These are phyloP conservation scores for Gambelia wislizenii DNA, from an alignment of 2,797 vertebrate species.

Conservation along the genomic window DNA sequence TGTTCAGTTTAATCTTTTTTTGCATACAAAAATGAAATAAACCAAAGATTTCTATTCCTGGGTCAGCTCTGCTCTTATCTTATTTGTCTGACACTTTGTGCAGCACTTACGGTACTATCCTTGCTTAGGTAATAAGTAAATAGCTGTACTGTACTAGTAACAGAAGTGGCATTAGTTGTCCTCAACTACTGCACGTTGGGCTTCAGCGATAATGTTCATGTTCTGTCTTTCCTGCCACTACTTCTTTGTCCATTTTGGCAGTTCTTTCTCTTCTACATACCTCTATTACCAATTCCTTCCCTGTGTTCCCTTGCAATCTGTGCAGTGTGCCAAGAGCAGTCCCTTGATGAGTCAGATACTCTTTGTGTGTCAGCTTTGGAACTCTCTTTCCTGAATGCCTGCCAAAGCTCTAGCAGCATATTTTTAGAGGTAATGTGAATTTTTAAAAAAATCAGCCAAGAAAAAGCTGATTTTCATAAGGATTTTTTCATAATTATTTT, in stretches of 20 bases:
- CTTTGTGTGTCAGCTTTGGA: slow-evolving; percentile 30
- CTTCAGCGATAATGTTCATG: neutral
- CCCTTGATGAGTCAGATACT: slow-evolving; percentile 40
- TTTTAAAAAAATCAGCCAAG: neutral
- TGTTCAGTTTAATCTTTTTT: too few relatives aligned
- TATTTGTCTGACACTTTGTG: neutral
- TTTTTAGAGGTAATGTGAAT: slow-evolving; percentile 24
- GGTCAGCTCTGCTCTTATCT: neutral
- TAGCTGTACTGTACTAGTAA: neutral
- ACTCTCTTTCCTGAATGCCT: slow-evolving; percentile 41
- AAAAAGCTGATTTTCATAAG: neutral
- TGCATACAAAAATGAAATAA: too few relatives aligned
- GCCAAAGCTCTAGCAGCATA: slow-evolving; percentile 13
- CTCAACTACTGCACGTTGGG: neutral
- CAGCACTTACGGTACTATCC: neutral
- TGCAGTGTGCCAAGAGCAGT: slow-evolving; percentile 11
- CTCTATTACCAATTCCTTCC: slow-evolving; percentile 39
- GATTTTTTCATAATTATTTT: slow-evolving; percentile 18
- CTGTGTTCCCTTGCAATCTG: slow-evolving; percentile 22
- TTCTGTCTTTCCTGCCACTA: slow-evolving; percentile 3
- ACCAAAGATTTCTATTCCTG: too few relatives aligned
- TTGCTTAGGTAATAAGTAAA: neutral
- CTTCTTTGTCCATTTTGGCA: slow-evolving; percentile 27
- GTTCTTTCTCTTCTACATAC: slow-evolving; percentile 16
- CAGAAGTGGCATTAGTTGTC: neutral